These are phyloP conservation scores for Gila robusta DNA, from an alignment of 2,797 vertebrate genomes.

Conservation along the genomic window DNA sequence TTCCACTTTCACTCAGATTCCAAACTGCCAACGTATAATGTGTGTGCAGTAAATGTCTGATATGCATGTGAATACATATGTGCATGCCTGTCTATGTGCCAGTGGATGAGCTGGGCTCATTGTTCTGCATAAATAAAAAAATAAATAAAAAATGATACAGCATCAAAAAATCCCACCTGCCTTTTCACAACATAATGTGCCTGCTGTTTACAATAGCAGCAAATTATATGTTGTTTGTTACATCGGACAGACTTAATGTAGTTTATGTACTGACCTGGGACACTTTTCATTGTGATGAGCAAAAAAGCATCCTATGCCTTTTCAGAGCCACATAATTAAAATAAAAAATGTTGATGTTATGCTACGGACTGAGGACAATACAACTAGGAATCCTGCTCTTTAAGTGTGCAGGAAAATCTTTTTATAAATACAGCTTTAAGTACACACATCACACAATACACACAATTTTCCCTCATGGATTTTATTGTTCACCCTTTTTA, in stretches of 20 bases:
- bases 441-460: background rate
- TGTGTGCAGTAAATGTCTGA: conserved; percentile 6
- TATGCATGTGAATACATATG: background rate
- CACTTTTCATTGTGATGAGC: background rate
- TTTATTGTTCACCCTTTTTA: background rate
- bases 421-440: background rate
- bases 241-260: background rate
- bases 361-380: background rate
- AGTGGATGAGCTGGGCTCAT: background rate
- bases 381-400: background rate
- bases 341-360: background rate
- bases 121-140: background rate
- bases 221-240: conserved; percentile 1
- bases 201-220: background rate
- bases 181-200: background rate
- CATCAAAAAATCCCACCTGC: background rate
- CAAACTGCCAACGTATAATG: conserved; percentile 8
- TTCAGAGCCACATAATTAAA: background rate
- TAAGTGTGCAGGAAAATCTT: background rate
- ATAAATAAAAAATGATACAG: background rate
- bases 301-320: conserved; percentile 1
- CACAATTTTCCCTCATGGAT: background rate
- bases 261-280: conserved; percentile 5
- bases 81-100: conserved; percentile 5
- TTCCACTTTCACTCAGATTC: conserved; percentile 28